phyloP scores from a whole-genome alignment of 2,888 invertebrate genomes.

The Caenorhabditis afra region DNA sequence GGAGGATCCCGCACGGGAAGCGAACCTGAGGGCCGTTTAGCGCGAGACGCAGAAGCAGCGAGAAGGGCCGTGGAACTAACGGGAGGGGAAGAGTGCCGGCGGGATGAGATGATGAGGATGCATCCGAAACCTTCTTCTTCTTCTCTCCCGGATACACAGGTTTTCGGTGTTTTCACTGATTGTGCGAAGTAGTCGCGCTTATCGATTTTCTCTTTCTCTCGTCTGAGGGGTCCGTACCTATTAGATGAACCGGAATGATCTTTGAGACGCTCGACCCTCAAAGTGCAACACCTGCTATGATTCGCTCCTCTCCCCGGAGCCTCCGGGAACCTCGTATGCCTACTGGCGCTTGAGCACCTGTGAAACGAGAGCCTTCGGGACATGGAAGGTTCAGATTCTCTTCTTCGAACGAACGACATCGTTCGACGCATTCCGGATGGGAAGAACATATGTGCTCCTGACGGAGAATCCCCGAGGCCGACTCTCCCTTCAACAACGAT shows the following conservation, averaged over 20 bases:
- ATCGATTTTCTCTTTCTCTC: not conserved
- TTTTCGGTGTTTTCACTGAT: conserved; percentile 4
- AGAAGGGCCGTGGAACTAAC: conserved; percentile 1
- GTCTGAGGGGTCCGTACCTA: too few relatives aligned
- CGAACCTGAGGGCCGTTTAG: too few relatives aligned
- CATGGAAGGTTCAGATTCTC: too few relatives aligned
- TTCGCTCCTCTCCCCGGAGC: not conserved
- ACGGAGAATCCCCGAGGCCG: conserved; percentile 8
- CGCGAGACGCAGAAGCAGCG: conserved; percentile 1
- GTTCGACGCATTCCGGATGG: conserved; percentile 8
- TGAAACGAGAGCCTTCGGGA: too few relatives aligned
- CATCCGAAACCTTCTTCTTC: conserved; percentile 15
- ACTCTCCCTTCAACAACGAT: conserved; percentile 9
- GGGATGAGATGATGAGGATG: not conserved
- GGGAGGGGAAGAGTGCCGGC: conserved; percentile 5
- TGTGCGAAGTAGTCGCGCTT: too few relatives aligned
- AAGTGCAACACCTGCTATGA: conserved; percentile 48
- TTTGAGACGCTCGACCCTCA: conserved; percentile 9
- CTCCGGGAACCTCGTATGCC: not conserved
- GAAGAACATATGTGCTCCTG: conserved; percentile 9
- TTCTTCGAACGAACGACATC: not conserved
- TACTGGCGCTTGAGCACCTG: too few relatives aligned
- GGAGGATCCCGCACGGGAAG: not conserved
- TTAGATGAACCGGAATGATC: conserved; percentile 3
- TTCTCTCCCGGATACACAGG: not conserved